These are phyloP conservation scores for Mus minutoides DNA, from an alignment of 2,797 vertebrate species.

Conservation along the genomic window DNA sequence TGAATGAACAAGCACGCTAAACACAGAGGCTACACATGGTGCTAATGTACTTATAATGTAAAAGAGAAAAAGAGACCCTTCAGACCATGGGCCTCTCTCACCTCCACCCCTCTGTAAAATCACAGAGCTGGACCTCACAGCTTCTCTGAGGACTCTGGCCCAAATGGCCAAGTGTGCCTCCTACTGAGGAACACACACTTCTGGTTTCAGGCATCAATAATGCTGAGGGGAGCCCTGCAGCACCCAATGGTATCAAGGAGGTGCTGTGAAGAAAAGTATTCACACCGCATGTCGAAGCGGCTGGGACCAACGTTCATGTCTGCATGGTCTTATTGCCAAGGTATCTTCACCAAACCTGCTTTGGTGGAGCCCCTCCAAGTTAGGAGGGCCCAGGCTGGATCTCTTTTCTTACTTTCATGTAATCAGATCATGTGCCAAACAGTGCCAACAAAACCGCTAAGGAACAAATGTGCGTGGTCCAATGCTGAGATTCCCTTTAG, in stretches of 20 bases:
- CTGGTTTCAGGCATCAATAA: background rate
- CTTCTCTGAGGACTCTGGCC: background rate
- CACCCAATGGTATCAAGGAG: background rate
- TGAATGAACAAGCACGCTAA: background rate
- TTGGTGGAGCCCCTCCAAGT: background rate
- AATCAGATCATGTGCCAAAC: background rate
- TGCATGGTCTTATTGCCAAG: constrained; percentile 16
- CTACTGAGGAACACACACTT: background rate
- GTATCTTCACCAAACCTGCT: background rate
- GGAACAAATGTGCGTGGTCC: background rate
- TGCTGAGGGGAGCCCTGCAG: background rate
- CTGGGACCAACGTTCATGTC: background rate
- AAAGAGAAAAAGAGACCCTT: background rate
- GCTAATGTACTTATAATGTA: background rate
- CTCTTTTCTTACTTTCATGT: background rate
- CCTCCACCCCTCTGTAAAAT: background rate
- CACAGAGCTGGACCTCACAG: constrained; percentile 4
- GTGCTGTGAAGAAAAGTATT: background rate
- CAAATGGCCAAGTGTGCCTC: background rate
- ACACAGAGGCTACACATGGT: background rate
- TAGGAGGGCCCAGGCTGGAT: background rate
- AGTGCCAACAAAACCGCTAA: background rate
- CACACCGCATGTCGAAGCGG: background rate
- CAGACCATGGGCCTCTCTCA: background rate
- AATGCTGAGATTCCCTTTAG: constrained; percentile 6